A percentile compares a stretch with the other conserved stretches of the same genome.
phyloP scores from a whole-genome alignment of 2,888 invertebrate genomes.

The Cheilosia pagana region DNA sequence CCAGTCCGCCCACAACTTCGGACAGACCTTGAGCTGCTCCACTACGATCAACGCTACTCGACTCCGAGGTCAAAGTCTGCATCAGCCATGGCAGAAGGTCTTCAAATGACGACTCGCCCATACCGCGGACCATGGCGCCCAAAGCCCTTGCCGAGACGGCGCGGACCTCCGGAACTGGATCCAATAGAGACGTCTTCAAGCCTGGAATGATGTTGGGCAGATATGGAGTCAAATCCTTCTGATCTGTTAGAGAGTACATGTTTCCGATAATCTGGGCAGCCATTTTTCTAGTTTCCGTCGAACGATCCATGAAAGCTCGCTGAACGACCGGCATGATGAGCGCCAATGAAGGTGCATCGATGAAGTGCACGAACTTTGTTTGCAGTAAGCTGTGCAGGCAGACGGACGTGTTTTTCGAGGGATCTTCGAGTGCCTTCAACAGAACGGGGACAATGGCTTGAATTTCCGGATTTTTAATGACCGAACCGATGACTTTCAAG shows the following conservation, averaged over 20 bases:
- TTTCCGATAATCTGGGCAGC: conserved; percentile 99
- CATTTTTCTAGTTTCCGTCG: conserved; percentile 99
- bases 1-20: conserved; percentile 98
- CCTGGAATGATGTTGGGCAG: conserved; percentile 98
- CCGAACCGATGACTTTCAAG: conserved; percentile 97
- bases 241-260: conserved; percentile 99
- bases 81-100: conserved; percentile 99
- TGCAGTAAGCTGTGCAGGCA: conserved; percentile 97
- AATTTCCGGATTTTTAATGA: conserved; percentile 99
- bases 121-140: conserved; percentile 98
- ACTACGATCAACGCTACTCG: conserved; percentile 96
- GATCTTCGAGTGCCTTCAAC: conserved; percentile 96
- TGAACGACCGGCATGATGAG: conserved; percentile 99
- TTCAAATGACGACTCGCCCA: conserved; percentile 98
- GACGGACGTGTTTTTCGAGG: conserved; percentile 95
- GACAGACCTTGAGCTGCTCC: conserved; percentile 99
- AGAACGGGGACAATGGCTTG: conserved; percentile 95
- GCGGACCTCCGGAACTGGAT: conserved; percentile 99
- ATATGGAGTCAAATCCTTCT: conserved; percentile 98
- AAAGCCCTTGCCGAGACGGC: conserved; percentile 97
- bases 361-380: conserved; percentile 99
- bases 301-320: conserved; percentile 98
- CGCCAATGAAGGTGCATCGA: conserved; percentile 98
- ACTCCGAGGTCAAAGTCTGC: conserved; percentile 97
- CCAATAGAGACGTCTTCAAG: conserved; percentile 96